Evolutionary conservation across 1,140 invertebrate genomes (phyloP), one percentile per base, ranked within the genome.

Genomic region (Bilobella aurantiaca): DNA sequence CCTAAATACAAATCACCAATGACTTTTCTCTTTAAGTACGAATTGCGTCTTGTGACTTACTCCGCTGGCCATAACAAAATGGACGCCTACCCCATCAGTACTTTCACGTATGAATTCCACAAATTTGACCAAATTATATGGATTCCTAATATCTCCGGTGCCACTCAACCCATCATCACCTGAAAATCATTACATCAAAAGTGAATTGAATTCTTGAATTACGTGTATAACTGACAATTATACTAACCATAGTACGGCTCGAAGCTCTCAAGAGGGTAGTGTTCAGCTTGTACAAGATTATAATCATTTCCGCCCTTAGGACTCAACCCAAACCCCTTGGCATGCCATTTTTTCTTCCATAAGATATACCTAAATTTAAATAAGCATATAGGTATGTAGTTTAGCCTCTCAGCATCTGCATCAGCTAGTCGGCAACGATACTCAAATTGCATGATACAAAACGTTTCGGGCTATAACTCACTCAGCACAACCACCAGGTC

Each of bases 41-140:
- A n/a, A n/a, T n/a, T n/a, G n/a, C n/a, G n/a, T n/a, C n/a, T n/a
- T n/a, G n/a, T n/a, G n/a, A n/a, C 80, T 81, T 82, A 89, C 88
- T 63, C 96, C 96, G 82, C 98, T 96, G 57, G 93, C 88, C 93
- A 98, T 96, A 77, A 97, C 87, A 77, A 98, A 93, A 81, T 98
- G 93, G 2, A 98, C 91, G 12, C 95, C 95, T 68, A 81, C 74
- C 18, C 81, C 79, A 18, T 86, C 82, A 8, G 94, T 96, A 71
- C 86, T 84, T 65, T 84, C 79, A 69, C 86, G 78, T 28, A 97
- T 87, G 77, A 88, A 86, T 0, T 86, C 79, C 64, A 80, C 82
- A 66, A 97, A 86, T 25, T 84, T 87, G 25, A 77, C 75, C 66
- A 96, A 86, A 80, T 98, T 98, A 49, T 84, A 80, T 5, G 89